Percentiles rank a stretch among this genome's conserved stretches.
These are phyloP conservation scores for Hermetia illucens DNA, from an alignment of 1,140 invertebrate genomes.

Conservation along the genomic window DNA sequence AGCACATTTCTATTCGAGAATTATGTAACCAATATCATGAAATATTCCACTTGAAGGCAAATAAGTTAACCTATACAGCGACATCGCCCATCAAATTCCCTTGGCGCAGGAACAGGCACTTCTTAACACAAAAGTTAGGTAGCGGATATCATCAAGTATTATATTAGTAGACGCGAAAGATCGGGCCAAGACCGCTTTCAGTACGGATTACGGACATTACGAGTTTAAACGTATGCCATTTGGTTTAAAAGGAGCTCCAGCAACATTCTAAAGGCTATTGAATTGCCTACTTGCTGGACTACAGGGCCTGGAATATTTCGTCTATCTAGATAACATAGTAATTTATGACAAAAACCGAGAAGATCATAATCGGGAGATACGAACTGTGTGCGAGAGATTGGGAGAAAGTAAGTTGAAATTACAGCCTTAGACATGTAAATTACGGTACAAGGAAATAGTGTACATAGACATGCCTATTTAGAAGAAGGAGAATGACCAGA, in stretches of 20 bases:
- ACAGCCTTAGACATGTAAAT: constrained; percentile 15
- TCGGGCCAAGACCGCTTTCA: constrained; percentile 33
- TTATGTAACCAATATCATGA: too few relatives aligned
- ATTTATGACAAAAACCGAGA: too few relatives aligned
- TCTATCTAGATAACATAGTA: constrained; percentile 13
- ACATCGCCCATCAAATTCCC: too few relatives aligned
- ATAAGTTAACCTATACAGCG: too few relatives aligned
- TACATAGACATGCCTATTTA: constrained; percentile 16
- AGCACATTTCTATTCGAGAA: too few relatives aligned
- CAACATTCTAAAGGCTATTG: constrained; percentile 12
- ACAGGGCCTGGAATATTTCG: constrained; percentile 7
- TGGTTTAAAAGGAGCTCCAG: constrained; percentile 24
- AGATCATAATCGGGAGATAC: constrained; percentile 12
- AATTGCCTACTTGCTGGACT: background rate
- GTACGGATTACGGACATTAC: constrained; percentile 13
- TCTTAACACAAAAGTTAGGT: constrained; percentile 26
- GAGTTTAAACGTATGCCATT: constrained; percentile 17
- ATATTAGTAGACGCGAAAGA: constrained; percentile 25
- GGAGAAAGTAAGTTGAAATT: constrained; percentile 16
- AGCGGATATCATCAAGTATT: constrained; percentile 37
- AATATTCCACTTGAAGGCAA: too few relatives aligned
- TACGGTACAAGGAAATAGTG: constrained; percentile 16
- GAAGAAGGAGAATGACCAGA: constrained; percentile 13
- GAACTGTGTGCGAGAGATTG: constrained; percentile 10
- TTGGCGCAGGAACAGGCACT: too few relatives aligned